phyloP scores from a whole-genome alignment of 1,140 invertebrate species.

The Catajapyx aquilonaris region DNA sequence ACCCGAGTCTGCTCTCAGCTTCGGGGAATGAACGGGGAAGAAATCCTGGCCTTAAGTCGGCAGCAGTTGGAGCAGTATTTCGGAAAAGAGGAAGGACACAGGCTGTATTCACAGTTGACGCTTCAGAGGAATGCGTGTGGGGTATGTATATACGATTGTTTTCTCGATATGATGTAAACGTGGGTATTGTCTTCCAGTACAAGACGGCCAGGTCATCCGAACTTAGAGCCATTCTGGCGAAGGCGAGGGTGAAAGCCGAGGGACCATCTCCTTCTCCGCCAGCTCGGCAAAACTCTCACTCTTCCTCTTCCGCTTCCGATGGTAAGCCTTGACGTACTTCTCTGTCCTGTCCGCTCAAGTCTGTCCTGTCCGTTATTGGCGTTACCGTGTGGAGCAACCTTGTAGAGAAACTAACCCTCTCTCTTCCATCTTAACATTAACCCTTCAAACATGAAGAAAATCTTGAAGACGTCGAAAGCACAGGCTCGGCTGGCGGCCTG shows the following conservation, averaged over 20 bases:
- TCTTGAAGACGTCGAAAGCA: too few species aligned
- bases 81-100: constrained; percentile 41
- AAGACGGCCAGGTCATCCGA: constrained; percentile 42
- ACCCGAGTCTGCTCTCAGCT: constrained; percentile 36
- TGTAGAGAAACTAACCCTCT: too few species aligned
- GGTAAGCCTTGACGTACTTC: too few species aligned
- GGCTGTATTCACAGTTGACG: constrained; percentile 48
- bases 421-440: too few species aligned
- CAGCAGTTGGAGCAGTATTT: constrained; percentile 41
- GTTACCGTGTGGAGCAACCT: too few species aligned
- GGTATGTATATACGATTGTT: constrained; percentile 26
- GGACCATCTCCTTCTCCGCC: not conserved
- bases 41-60: constrained; percentile 41
- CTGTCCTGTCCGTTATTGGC: too few species aligned
- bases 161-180: constrained; percentile 4
- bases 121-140: constrained; percentile 52
- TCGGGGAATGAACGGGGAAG: constrained; percentile 38
- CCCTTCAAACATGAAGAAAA: too few species aligned
- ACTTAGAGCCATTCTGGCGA: constrained; percentile 37
- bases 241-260: constrained; percentile 27
- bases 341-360: too few species aligned
- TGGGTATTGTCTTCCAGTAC: constrained; percentile 26
- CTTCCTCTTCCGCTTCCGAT: too few species aligned
- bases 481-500: too few species aligned
- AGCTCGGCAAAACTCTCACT: too few species aligned